Conservation (phyloP, 2,113 vertebrate genomes). For the Orientallactaga bullata region DNA sequence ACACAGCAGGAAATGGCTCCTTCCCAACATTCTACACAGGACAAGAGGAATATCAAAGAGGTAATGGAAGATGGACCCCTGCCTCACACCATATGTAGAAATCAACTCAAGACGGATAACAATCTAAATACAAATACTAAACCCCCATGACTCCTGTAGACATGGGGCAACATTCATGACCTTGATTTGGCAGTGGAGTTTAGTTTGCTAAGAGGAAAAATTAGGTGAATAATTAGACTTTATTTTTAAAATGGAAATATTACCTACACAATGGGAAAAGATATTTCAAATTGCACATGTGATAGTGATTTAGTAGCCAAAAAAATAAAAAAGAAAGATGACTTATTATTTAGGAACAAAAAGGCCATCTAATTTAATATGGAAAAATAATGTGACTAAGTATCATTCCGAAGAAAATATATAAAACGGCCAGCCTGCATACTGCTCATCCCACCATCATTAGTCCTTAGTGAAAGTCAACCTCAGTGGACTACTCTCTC, state of each 20-base stretch:
- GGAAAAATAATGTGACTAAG: not conserved
- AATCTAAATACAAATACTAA: not conserved
- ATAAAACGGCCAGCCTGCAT: not conserved
- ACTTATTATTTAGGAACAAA: not conserved
- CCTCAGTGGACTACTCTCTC: not conserved
- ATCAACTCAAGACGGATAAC: not conserved
- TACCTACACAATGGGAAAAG: not conserved
- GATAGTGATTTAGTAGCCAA: not conserved
- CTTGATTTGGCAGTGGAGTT: not conserved
- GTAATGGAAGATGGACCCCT: not conserved
- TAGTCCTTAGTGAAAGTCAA: not conserved
- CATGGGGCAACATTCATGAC: not conserved
- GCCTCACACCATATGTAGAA: not conserved
- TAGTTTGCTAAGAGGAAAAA: not conserved
- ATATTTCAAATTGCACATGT: not conserved
- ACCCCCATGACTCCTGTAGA: not conserved
- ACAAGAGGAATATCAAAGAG: not conserved
- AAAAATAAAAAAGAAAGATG: not conserved
- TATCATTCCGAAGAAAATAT: not conserved
- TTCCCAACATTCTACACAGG: not conserved
- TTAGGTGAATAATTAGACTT: not conserved
- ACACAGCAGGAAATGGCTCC: not conserved
- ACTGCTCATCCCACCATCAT: not conserved
- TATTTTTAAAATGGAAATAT: not conserved
- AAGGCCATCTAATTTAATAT: not conserved